Evolutionary conservation across 2,888 invertebrate species (phyloP).

Genomic region (Stenolophus ochropezus): DNA sequence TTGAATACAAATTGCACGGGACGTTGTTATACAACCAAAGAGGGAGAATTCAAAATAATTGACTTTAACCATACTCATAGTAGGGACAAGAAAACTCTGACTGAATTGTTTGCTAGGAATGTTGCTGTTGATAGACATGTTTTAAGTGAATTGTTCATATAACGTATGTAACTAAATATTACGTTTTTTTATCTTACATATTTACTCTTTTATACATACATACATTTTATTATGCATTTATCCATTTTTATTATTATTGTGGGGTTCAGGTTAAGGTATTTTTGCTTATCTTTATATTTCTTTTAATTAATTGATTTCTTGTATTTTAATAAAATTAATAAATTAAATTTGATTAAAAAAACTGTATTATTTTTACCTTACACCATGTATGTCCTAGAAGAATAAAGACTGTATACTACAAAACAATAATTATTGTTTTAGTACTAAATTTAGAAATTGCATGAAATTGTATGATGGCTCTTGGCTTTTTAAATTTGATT

Average conservation of each 20-base stretch:
- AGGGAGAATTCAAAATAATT: background rate
- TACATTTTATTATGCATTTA: background rate
- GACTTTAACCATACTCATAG: background rate
- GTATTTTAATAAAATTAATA: background rate
- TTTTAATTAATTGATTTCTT: background rate
- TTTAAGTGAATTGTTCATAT: background rate
- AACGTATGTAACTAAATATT: background rate
- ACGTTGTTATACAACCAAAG: background rate
- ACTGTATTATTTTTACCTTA: background rate
- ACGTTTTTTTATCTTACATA: background rate
- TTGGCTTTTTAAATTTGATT: too few species aligned
- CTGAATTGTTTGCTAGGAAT: background rate
- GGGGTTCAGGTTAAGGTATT: background rate
- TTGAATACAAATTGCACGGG: background rate
- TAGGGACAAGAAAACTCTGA: background rate
- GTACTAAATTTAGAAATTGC: too few species aligned
- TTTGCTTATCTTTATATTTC: background rate
- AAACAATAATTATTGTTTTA: too few species aligned
- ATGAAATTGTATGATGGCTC: too few species aligned
- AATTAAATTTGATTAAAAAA: background rate
- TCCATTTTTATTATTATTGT: too few species aligned
- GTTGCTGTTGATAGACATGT: background rate
- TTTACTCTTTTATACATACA: background rate
- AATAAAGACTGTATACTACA: too few species aligned
- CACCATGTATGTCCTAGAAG: too few species aligned